These are phyloP conservation scores for Muscicapa striata DNA, from an alignment of 2,797 vertebrate genomes.

Conservation along the genomic window DNA sequence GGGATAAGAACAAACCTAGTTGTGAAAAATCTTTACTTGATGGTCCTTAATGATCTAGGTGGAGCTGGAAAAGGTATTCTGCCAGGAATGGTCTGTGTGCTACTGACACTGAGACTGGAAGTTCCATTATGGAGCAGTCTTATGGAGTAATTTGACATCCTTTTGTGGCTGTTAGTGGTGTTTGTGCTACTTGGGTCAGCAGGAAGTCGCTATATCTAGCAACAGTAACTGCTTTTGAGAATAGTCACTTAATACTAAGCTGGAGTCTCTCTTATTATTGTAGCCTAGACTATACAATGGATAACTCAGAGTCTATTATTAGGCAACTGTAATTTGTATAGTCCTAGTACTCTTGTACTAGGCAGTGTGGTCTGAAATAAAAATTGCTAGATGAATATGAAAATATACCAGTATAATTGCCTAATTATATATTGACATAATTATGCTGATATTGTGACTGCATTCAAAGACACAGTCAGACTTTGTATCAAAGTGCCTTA, in stretches of 20 bases:
- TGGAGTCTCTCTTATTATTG: neutral
- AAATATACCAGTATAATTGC: neutral
- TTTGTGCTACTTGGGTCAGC: neutral
- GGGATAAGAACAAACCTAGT: neutral
- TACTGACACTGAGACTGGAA: neutral
- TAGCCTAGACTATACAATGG: neutral
- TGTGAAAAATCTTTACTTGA: neutral
- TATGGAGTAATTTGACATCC: neutral
- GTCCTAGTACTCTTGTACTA: neutral
- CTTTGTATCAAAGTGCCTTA: neutral
- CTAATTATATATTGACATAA: neutral
- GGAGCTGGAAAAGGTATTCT: neutral
- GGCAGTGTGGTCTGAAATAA: neutral
- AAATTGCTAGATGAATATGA: neutral
- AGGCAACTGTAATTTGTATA: neutral
- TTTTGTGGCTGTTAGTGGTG: neutral
- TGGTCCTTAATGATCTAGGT: neutral
- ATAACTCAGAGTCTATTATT: neutral
- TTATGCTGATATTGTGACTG: neutral
- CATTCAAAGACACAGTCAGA: neutral
- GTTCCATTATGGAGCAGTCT: neutral
- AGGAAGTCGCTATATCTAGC: neutral
- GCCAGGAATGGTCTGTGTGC: neutral
- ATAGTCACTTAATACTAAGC: neutral
- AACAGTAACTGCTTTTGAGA: neutral